A percentile compares a stretch with the other conserved stretches of the same genome.
These are phyloP conservation scores for Cyclargus thomasi DNA, from an alignment of 1,140 invertebrate genomes.

Conservation along the genomic window DNA sequence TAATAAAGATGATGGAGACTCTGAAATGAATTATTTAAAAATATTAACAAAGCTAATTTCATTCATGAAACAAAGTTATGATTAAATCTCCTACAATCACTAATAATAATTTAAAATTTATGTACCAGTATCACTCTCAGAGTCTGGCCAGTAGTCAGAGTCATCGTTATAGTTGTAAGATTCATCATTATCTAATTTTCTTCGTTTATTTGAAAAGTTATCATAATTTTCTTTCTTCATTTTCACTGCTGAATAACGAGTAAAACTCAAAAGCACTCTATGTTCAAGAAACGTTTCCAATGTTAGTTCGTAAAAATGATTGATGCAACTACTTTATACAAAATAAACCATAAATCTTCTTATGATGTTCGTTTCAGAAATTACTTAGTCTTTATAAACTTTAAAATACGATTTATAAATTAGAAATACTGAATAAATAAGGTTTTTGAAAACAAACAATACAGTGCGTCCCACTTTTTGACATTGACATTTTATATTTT, in stretches of 20 bases:
- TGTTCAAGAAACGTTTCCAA: neutral
- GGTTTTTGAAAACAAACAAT: too few species aligned
- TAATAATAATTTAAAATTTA: neutral
- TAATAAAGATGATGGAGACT: conserved; percentile 71
- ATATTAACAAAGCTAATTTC: neutral
- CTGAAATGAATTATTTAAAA: conserved; percentile 44
- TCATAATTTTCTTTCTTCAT: conserved; percentile 57
- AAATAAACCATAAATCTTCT: too few species aligned
- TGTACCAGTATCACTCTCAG: conserved; percentile 51
- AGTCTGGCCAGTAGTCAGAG: conserved; percentile 61
- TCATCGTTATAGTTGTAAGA: conserved; percentile 39
- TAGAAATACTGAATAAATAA: too few species aligned
- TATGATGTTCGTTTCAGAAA: too few species aligned
- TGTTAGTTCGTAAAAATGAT: neutral
- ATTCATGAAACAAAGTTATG: neutral
- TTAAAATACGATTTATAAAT: too few species aligned
- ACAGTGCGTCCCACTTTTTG: too few species aligned
- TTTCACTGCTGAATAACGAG: conserved; percentile 6
- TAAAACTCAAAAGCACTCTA: neutral
- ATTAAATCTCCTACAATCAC: too few species aligned
- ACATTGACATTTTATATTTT: too few species aligned
- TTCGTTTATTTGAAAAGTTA: conserved; percentile 44
- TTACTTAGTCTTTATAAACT: too few species aligned
- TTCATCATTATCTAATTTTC: conserved; percentile 43
- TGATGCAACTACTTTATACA: too few species aligned